A percentile compares a stretch with the other conserved stretches of the same genome.
These are phyloP conservation scores for Peromyscus californicus DNA, from an alignment of 2,113 vertebrate genomes.

Conservation along the genomic window DNA sequence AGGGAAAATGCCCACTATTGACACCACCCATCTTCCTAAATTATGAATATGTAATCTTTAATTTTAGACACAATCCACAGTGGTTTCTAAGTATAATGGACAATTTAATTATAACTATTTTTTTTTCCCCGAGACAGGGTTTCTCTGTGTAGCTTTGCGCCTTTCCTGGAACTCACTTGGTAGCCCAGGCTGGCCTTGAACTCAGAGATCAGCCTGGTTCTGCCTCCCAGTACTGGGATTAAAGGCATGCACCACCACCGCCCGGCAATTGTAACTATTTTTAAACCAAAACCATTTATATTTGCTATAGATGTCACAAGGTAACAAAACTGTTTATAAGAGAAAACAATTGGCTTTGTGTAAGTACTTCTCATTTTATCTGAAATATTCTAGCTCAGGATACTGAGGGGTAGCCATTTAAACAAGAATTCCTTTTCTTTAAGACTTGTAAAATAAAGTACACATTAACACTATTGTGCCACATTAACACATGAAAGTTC, in stretches of 20 bases:
- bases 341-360: slow-evolving; percentile 63
- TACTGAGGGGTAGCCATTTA: slow-evolving; percentile 91
- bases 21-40: slow-evolving; percentile 47
- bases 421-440: slow-evolving; percentile 91
- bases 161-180: no score
- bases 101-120: slow-evolving; percentile 29
- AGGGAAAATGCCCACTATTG: slow-evolving; percentile 8
- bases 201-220: no score
- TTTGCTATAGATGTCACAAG: slow-evolving; percentile 22
- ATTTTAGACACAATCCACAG: slow-evolving; percentile 11
- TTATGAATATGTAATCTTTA: slow-evolving; percentile 17
- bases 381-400: slow-evolving; percentile 91
- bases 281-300: slow-evolving; percentile 31
- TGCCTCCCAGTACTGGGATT: no score
- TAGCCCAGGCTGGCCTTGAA: no score
- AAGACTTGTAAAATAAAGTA: slow-evolving; percentile 90
- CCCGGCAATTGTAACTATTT: slow-evolving; percentile 38
- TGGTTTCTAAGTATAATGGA: neutral
- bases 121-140: no score
- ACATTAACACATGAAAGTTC: slow-evolving; percentile 35
- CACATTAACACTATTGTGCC: slow-evolving; percentile 52
- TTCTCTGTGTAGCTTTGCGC: no score
- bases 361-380: slow-evolving; percentile 92
- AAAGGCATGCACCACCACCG: no score
- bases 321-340: slow-evolving; percentile 19